phyloP scores from a whole-genome alignment of 2,888 invertebrate species.

The Hanleya hanleyi region DNA sequence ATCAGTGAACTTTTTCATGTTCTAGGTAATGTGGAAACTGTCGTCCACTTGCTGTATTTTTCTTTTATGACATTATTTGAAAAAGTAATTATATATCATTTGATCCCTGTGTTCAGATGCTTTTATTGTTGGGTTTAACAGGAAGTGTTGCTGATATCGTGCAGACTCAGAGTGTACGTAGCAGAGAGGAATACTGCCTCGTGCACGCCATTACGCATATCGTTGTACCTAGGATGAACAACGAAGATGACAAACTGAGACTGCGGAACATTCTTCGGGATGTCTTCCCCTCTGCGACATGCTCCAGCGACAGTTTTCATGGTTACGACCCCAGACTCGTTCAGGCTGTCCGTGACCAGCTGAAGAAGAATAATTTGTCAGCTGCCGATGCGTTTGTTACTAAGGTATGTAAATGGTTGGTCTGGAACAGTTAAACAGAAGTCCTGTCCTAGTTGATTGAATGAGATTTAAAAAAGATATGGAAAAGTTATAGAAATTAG shows the following conservation, averaged over 20 bases:
- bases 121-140: no score
- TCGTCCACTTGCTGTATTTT: no score
- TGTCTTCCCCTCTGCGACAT: constrained; percentile 59
- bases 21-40: no score
- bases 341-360: constrained; percentile 61
- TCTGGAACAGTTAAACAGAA: no score
- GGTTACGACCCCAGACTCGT: constrained; percentile 52
- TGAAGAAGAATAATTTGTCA: constrained; percentile 62
- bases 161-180: background rate
- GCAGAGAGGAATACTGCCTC: constrained; percentile 60
- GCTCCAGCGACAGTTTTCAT: constrained; percentile 39
- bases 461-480: no score
- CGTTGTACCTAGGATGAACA: constrained; percentile 49
- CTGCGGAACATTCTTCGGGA: constrained; percentile 59
- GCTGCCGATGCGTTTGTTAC: constrained; percentile 52
- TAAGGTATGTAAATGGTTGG: constrained; percentile 64
- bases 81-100: no score
- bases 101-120: no score
- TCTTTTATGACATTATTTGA: no score
- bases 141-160: background rate
- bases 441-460: no score
- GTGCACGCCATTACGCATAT: constrained; percentile 57
- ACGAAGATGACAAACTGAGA: constrained; percentile 47
- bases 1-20: no score
- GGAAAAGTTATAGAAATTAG: no score